Conservation (phyloP, 2,797 vertebrate genomes). For the Urophycis tenuis region DNA sequence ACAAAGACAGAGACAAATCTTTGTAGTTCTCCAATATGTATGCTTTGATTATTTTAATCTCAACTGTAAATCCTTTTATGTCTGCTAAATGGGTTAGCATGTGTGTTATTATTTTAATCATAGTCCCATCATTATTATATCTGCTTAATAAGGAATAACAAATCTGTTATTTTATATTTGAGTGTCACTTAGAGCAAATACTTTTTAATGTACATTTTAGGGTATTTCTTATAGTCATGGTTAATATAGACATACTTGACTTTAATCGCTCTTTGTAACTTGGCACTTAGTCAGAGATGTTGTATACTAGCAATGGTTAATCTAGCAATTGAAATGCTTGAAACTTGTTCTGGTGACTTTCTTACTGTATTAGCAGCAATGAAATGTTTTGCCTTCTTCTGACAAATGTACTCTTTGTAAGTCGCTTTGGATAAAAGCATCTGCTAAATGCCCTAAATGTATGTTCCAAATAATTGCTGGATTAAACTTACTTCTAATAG, state of each 20-base stretch:
- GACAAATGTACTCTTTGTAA: too few relatives aligned
- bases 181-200: not conserved
- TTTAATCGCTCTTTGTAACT: too few relatives aligned
- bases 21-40: not conserved
- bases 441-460: too few relatives aligned
- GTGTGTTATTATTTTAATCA: not conserved
- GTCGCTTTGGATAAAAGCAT: too few relatives aligned
- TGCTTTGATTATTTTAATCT: not conserved
- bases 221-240: not conserved
- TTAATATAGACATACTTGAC: not conserved
- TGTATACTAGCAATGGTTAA: too few relatives aligned
- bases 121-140: not conserved
- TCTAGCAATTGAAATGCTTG: too few relatives aligned
- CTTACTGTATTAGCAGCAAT: too few relatives aligned
- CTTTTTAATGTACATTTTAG: not conserved
- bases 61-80: not conserved
- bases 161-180: not conserved
- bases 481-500: not conserved
- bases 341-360: too few relatives aligned
- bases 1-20: too few relatives aligned
- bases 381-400: too few relatives aligned
- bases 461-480: not conserved
- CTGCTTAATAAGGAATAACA: not conserved
- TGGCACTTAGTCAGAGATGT: too few relatives aligned
- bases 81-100: not conserved